phyloP scores from a whole-genome alignment of 2,888 invertebrate species.

The Dascillus cervinus region DNA sequence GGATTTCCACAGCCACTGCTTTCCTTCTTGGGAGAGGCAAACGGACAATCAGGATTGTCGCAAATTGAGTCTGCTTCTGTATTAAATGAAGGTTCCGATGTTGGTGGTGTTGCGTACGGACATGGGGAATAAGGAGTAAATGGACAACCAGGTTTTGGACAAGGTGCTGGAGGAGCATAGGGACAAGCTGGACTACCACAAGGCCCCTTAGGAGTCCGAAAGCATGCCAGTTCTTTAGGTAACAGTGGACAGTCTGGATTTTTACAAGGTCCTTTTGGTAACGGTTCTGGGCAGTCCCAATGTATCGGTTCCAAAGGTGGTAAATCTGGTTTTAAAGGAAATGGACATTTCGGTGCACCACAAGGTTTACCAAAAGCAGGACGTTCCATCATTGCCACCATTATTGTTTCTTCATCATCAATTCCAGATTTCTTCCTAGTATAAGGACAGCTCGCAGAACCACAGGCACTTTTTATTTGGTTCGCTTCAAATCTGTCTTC shows the following conservation, averaged over 20 bases:
- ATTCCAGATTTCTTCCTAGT: conserved; percentile 31
- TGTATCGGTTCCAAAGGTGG: conserved; percentile 38
- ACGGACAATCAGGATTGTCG: conserved; percentile 2
- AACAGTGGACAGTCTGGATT: conserved; percentile 36
- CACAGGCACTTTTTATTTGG: conserved; percentile 28
- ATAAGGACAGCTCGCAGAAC: conserved; percentile 33
- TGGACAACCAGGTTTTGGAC: conserved; percentile 3
- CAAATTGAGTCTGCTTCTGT: neutral
- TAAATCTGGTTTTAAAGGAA: conserved; percentile 23
- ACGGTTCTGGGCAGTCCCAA: conserved; percentile 41
- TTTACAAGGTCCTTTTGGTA: conserved; percentile 35
- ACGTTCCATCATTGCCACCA: conserved; percentile 12
- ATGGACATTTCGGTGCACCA: conserved; percentile 31
- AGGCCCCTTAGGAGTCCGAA: conserved; percentile 13
- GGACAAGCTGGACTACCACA: neutral
- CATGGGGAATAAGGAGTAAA: neutral
- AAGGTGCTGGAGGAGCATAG: neutral
- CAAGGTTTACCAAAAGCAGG: conserved; percentile 21
- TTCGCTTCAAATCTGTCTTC: conserved; percentile 7
- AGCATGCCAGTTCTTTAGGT: conserved; percentile 29
- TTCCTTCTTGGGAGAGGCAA: neutral
- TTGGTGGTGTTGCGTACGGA: too few species aligned
- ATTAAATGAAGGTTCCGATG: neutral
- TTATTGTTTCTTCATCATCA: conserved; percentile 25
- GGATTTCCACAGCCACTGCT: conserved; percentile 6